Percentiles rank a stretch among this genome's conserved stretches.
Conservation (phyloP, 2,888 invertebrate species). For the Drosophila anceps region DNA sequence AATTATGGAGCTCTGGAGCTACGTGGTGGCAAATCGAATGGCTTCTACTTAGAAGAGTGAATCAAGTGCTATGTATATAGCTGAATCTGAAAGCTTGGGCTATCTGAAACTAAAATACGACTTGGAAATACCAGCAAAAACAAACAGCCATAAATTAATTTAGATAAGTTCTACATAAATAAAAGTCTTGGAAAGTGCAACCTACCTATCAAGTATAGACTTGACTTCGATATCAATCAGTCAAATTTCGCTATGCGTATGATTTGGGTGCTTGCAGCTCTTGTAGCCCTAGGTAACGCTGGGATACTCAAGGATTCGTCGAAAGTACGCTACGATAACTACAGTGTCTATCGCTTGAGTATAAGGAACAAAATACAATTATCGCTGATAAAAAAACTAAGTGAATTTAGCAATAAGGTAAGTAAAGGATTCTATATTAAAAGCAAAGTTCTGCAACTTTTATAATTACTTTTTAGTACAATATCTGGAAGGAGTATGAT, state of each 20-base stretch:
- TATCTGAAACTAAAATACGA: conserved; percentile 52
- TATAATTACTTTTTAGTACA: conserved; percentile 57
- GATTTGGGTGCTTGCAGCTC: conserved; percentile 56
- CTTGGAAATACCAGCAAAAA: conserved; percentile 25
- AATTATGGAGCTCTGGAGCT: too few relatives aligned
- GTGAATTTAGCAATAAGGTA: conserved; percentile 45
- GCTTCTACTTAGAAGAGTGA: not conserved
- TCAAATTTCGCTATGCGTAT: conserved; percentile 57
- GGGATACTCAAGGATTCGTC: conserved; percentile 43
- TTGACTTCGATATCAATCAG: conserved; percentile 26
- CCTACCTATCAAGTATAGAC: conserved; percentile 12
- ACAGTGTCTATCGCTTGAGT: conserved; percentile 79
- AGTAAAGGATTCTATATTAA: not conserved
- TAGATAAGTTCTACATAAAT: conserved; percentile 38
- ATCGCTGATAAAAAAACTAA: conserved; percentile 76
- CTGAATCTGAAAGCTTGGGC: not conserved
- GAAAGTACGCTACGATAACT: conserved; percentile 82
- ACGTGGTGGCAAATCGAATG: too few relatives aligned
- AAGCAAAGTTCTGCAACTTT: not conserved
- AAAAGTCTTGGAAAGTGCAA: not conserved
- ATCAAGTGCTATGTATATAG: too few relatives aligned
- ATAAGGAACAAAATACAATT: conserved; percentile 86
- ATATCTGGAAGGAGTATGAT: conserved; percentile 82
- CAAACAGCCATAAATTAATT: conserved; percentile 49
- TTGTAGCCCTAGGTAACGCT: conserved; percentile 62